Conservation (phyloP, 2,113 vertebrate genomes). For the Taxidea taxus region DNA sequence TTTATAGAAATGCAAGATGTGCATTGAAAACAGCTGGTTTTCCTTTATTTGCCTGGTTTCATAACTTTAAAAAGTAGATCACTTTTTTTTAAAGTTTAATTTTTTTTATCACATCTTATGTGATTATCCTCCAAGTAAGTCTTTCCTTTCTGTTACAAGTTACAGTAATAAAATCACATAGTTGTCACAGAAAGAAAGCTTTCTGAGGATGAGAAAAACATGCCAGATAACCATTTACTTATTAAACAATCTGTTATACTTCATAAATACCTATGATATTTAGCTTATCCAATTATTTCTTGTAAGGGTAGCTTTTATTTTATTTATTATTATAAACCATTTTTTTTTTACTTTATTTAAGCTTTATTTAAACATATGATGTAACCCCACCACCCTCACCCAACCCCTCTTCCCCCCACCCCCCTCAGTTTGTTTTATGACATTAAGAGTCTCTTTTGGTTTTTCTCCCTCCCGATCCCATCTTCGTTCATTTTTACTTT, state of each 20-base stretch:
- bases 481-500: too few relatives aligned
- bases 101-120: conserved; percentile 2
- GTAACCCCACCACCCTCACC: too few relatives aligned
- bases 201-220: not conserved
- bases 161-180: not conserved
- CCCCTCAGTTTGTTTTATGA: too few relatives aligned
- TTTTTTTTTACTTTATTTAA: too few relatives aligned
- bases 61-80: conserved; percentile 18
- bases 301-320: not conserved
- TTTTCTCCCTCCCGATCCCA: too few relatives aligned
- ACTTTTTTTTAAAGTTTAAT: not conserved
- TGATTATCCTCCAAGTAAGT: not conserved
- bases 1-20: not conserved
- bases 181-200: not conserved
- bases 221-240: not conserved
- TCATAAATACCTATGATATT: conserved; percentile 4
- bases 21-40: not conserved
- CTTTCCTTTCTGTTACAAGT: not conserved
- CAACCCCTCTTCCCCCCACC: too few relatives aligned
- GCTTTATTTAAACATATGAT: too few relatives aligned
- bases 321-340: too few relatives aligned
- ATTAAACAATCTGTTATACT: conserved; percentile 29
- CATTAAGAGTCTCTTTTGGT: too few relatives aligned
- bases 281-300: not conserved
- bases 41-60: conserved; percentile 3